Evolutionary conservation across 2,797 vertebrate species (phyloP).

Genomic region (Onychomys arenicola): DNA sequence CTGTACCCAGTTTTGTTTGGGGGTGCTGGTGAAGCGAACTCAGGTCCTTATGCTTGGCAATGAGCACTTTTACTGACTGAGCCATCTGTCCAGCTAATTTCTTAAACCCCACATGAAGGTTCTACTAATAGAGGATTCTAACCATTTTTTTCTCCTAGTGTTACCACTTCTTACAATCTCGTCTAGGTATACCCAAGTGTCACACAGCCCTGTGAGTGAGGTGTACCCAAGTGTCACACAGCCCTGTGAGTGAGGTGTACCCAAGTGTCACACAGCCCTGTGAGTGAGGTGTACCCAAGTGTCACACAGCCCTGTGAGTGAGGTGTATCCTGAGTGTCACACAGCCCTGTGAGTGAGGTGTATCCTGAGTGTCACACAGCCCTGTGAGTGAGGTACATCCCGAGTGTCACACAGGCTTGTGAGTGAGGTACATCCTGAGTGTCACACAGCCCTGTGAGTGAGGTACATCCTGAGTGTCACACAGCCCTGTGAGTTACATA

Average conservation of each 20-base stretch:
- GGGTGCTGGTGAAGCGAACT: not conserved
- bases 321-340: not conserved
- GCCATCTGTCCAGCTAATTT: not conserved
- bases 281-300: too few species aligned
- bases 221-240: not conserved
- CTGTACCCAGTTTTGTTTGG: not conserved
- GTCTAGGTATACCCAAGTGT: not conserved
- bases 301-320: too few species aligned
- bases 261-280: too few species aligned
- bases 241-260: not conserved
- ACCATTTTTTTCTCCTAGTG: not conserved
- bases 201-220: not conserved
- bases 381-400: not conserved
- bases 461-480: not conserved
- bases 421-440: accelerated
- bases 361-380: not conserved
- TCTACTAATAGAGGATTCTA: not conserved
- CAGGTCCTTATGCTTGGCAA: not conserved
- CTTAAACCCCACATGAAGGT: not conserved
- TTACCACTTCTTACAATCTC: not conserved
- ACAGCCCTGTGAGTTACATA: not conserved
- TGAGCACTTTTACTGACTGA: not conserved
- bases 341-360: not conserved
- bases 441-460: not conserved
- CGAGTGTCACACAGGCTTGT: not conserved